Percentiles rank a stretch among this genome's conserved stretches.
These are phyloP conservation scores for Antennarius striatus DNA, from an alignment of 2,113 vertebrate species.

Conservation along the genomic window DNA sequence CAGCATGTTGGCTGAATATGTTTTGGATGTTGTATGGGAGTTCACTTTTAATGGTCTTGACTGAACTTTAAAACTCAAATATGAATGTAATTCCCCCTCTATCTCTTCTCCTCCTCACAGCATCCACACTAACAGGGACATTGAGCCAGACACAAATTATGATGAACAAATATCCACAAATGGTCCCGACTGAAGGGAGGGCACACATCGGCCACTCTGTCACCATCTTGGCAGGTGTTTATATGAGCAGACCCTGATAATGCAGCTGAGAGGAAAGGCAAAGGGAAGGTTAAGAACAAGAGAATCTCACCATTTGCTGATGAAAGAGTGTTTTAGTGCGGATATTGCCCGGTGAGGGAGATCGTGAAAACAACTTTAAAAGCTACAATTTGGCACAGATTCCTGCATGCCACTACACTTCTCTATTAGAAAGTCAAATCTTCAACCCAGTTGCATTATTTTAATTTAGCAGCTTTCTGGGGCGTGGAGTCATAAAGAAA, in stretches of 20 bases:
- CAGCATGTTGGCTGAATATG: conserved; percentile 24
- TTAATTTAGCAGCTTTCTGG: conserved; percentile 10
- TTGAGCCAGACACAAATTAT: not conserved
- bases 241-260: conserved; percentile 32
- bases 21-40: conserved; percentile 9
- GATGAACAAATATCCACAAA: conserved; percentile 6
- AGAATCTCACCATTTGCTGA: conserved; percentile 32
- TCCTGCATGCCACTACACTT: conserved; percentile 31
- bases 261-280: conserved; percentile 31
- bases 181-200: conserved; percentile 8
- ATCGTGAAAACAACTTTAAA: conserved; percentile 51
- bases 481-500: not conserved
- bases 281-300: conserved; percentile 40
- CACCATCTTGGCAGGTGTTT: conserved; percentile 51
- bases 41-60: conserved; percentile 40
- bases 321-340: conserved; percentile 41
- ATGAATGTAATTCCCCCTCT: conserved; percentile 29
- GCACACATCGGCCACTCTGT: conserved; percentile 11
- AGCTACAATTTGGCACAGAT: conserved; percentile 54
- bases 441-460: conserved; percentile 32
- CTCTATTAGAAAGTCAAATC: conserved; percentile 31
- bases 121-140: no score
- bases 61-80: conserved; percentile 33
- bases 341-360: conserved; percentile 26
- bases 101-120: not conserved